phyloP scores from a whole-genome alignment of 2,888 invertebrate species.

The Acronicta alni region DNA sequence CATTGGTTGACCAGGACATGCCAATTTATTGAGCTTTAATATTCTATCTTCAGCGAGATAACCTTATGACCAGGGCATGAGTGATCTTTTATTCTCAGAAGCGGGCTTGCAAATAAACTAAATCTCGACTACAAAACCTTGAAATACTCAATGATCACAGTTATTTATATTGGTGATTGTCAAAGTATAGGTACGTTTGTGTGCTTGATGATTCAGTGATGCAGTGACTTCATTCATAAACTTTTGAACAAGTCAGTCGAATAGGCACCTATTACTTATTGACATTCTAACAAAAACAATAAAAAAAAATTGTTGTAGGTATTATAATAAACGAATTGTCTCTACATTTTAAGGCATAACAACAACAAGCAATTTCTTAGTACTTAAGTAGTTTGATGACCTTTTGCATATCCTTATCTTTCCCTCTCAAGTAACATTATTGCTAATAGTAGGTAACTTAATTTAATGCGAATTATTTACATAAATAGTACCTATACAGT shows the following conservation, averaged over 20 bases:
- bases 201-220: constrained; percentile 65
- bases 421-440: constrained; percentile 33
- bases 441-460: not conserved
- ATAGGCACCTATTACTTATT: too few species aligned
- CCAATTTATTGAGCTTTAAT: constrained; percentile 82
- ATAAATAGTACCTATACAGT: too few species aligned
- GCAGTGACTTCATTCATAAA: constrained; percentile 65
- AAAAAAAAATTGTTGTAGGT: not conserved
- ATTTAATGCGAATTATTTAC: too few species aligned
- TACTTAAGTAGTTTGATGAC: constrained; percentile 40
- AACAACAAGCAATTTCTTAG: constrained; percentile 30
- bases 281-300: too few species aligned
- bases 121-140: constrained; percentile 62
- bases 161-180: constrained; percentile 68
- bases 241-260: constrained; percentile 11
- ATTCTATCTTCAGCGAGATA: constrained; percentile 78
- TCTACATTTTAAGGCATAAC: not conserved
- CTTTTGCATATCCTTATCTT: constrained; percentile 45
- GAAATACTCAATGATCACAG: constrained; percentile 63
- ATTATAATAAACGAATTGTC: constrained; percentile 3
- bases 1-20: constrained; percentile 66
- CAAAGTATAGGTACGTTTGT: constrained; percentile 62
- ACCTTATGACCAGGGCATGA: constrained; percentile 77
- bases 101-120: constrained; percentile 70
- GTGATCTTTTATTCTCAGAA: constrained; percentile 82